A percentile compares a stretch with the other conserved stretches of the same genome.
Evolutionary conservation across 2,888 invertebrate genomes (phyloP).

Genomic region (Archaeoteleia sp.): DNA sequence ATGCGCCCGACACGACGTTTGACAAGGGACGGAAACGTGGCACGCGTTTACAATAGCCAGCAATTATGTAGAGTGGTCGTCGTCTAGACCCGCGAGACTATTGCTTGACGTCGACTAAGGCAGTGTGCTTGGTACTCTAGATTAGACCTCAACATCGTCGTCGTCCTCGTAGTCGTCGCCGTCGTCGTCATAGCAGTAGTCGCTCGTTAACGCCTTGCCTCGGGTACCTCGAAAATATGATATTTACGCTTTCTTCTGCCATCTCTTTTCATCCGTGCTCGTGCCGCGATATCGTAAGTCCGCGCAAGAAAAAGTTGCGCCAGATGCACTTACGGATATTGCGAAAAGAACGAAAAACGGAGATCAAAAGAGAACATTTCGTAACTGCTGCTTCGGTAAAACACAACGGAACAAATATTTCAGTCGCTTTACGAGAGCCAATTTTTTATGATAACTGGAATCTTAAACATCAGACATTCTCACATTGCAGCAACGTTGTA

Average conservation of each 20-base stretch:
- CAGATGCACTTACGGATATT: slow-evolving; percentile 65
- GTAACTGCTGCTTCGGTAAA: slow-evolving; percentile 2
- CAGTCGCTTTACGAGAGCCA: too few relatives aligned
- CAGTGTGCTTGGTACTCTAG: slow-evolving; percentile 1
- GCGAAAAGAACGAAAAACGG: slow-evolving; percentile 30
- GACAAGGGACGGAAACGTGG: slow-evolving; percentile 10
- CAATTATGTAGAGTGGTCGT: slow-evolving; percentile 67
- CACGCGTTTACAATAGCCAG: slow-evolving; percentile 56
- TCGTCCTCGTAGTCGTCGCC: slow-evolving; percentile 28
- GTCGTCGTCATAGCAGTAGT: slow-evolving; percentile 54
- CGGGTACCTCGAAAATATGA: slow-evolving; percentile 53
- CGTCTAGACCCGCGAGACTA: slow-evolving; percentile 53
- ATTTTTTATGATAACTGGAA: too few relatives aligned
- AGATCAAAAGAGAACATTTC: slow-evolving; percentile 23
- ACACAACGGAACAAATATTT: slow-evolving; percentile 31
- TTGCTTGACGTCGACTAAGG: slow-evolving; percentile 5
- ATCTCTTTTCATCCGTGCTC: neutral
- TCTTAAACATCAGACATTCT: too few relatives aligned
- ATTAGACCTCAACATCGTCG: slow-evolving; percentile 10
- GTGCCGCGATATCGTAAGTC: slow-evolving; percentile 2
- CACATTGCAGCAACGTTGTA: too few relatives aligned
- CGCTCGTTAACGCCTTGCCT: slow-evolving; percentile 61
- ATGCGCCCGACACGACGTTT: neutral
- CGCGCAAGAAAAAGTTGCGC: slow-evolving; percentile 54
- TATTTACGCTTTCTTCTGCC: neutral